phyloP scores from a whole-genome alignment of 1,140 invertebrate genomes.

The Phymorhynchus buccinoides region DNA sequence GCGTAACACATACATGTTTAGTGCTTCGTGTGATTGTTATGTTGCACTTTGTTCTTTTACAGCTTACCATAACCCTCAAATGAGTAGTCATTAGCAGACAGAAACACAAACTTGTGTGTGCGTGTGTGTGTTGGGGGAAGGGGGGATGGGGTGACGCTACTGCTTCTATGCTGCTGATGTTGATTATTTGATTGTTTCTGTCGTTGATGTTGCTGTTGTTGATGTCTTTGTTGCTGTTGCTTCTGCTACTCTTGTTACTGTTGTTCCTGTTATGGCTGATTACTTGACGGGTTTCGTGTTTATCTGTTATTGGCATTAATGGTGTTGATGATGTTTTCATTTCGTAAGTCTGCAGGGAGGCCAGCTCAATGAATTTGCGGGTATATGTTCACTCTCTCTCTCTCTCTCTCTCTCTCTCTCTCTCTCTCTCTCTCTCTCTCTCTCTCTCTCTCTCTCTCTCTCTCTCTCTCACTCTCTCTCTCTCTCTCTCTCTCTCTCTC shows the following conservation, averaged over 20 bases:
- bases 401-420: neutral
- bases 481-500: neutral
- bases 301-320: neutral
- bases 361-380: neutral
- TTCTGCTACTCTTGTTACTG: too few species aligned
- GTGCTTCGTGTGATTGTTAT: too few species aligned
- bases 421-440: conserved; percentile 3
- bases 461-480: neutral
- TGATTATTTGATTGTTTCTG: neutral
- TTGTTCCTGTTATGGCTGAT: neutral
- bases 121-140: too few species aligned
- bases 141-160: too few species aligned
- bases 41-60: too few species aligned
- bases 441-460: neutral
- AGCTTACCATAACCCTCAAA: too few species aligned
- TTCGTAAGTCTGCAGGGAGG: neutral
- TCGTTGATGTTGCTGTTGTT: neutral
- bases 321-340: neutral
- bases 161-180: too few species aligned
- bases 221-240: neutral
- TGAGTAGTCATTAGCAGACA: too few species aligned
- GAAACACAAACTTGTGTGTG: too few species aligned
- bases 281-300: neutral
- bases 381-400: too few species aligned
- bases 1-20: too few species aligned